Percentiles rank a stretch among this genome's conserved stretches.
These are phyloP conservation scores for Stratiolaelaps scimitus DNA, from an alignment of 1,140 invertebrate species.

Conservation along the genomic window DNA sequence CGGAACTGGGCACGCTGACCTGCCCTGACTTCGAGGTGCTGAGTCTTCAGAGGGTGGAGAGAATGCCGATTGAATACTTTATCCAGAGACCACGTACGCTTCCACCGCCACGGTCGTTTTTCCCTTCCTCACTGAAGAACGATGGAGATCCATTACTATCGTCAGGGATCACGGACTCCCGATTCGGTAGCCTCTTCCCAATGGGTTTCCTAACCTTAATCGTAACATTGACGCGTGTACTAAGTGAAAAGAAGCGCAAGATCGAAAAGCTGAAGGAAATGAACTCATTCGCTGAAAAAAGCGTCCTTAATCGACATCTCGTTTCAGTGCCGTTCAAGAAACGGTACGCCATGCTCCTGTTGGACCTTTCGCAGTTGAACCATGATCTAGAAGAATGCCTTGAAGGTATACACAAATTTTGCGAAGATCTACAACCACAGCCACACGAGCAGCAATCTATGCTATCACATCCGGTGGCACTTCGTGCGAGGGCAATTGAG, in stretches of 20 bases:
- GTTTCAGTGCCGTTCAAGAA: conserved; percentile 71
- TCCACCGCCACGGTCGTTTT: conserved; percentile 30
- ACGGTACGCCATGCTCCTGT: conserved; percentile 69
- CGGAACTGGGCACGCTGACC: conserved; percentile 83
- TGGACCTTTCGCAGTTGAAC: conserved; percentile 82
- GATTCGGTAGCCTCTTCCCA: conserved; percentile 54
- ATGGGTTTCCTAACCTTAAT: conserved; percentile 69
- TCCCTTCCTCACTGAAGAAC: conserved; percentile 14
- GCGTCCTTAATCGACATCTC: conserved; percentile 36
- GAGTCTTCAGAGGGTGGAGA: conserved; percentile 29
- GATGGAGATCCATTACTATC: conserved; percentile 22
- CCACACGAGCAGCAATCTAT: conserved; percentile 10
- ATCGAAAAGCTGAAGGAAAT: conserved; percentile 65
- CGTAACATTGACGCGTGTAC: conserved; percentile 68
- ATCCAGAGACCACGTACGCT: conserved; percentile 29
- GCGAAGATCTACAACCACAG: conserved; percentile 48
- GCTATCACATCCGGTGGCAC: conserved; percentile 13
- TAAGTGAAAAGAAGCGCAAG: conserved; percentile 64
- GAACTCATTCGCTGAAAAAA: conserved; percentile 75
- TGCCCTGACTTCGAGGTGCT: conserved; percentile 93
- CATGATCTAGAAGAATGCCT: conserved; percentile 68
- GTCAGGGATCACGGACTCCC: conserved; percentile 1
- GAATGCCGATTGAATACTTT: conserved; percentile 25
- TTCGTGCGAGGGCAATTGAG: not conserved
- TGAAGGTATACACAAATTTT: conserved; percentile 64